phyloP scores from a whole-genome alignment of 64 coral and sea anemone species.

The Actinia equina region DNA sequence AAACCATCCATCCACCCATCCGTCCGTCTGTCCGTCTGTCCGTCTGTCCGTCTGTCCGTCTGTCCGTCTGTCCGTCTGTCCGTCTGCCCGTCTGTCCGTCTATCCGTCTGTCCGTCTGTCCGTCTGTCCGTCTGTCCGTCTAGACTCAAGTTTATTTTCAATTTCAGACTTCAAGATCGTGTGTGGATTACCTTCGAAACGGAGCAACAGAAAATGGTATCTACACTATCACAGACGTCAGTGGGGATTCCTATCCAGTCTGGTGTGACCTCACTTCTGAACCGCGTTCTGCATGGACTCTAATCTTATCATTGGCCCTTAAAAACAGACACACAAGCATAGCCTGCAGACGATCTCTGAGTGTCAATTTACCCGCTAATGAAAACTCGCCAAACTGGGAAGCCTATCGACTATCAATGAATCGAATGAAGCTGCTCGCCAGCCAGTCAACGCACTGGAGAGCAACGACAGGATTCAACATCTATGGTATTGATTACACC shows the following conservation, averaged over 20 bases:
- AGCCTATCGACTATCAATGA: not conserved
- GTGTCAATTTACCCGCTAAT: no score
- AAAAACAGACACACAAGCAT: not conserved
- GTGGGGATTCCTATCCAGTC: not conserved
- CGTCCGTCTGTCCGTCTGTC: no score
- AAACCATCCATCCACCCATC: no score
- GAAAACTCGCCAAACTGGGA: no score
- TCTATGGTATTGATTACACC: constrained; percentile 33
- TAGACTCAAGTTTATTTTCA: not conserved
- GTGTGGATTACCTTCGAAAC: constrained; percentile 21
- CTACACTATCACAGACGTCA: constrained; percentile 24
- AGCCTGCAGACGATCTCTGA: no score
- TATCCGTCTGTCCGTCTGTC: no score
- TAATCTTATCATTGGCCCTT: not conserved
- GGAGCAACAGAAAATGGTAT: constrained; percentile 2
- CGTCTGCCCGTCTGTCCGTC: no score
- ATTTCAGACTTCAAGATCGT: constrained; percentile 21
- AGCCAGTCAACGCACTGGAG: constrained; percentile 30
- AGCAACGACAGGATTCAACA: constrained; percentile 34
- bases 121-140: no score
- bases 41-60: no score
- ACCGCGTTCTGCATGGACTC: constrained; percentile 14
- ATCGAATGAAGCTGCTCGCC: no score
- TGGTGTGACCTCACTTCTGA: constrained; percentile 21
- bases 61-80: no score